Conservation (phyloP, 2,888 invertebrate genomes). For the Hyppa rectilinea region DNA sequence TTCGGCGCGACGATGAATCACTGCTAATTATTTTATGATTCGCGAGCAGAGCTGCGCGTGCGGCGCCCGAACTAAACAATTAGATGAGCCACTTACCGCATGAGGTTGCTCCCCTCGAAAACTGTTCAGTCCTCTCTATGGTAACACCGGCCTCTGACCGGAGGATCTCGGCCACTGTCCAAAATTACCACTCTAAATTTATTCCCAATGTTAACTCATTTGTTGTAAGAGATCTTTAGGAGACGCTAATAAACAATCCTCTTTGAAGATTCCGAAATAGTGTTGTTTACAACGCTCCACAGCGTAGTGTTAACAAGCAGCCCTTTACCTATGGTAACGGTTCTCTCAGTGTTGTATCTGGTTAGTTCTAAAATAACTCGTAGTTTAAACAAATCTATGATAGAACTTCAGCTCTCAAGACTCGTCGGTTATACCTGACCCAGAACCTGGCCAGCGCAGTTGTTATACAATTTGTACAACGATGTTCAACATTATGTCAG, state of each 20-base stretch:
- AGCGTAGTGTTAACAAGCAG: constrained; percentile 72
- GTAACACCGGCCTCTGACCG: constrained; percentile 67
- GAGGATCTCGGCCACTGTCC: constrained; percentile 76
- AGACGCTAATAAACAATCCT: constrained; percentile 80
- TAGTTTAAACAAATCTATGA: constrained; percentile 48
- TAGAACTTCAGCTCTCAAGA: constrained; percentile 31
- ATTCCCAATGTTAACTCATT: constrained; percentile 83
- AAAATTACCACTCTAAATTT: constrained; percentile 82
- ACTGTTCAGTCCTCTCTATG: constrained; percentile 65
- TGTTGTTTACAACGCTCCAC: constrained; percentile 78
- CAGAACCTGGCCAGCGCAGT: constrained; percentile 38
- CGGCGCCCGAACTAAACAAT: constrained; percentile 77
- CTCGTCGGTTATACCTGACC: constrained; percentile 35
- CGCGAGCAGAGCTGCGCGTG: constrained; percentile 67
- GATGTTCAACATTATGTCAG: constrained; percentile 25
- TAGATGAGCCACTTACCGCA: constrained; percentile 65
- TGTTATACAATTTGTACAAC: constrained; percentile 20
- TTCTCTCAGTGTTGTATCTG: constrained; percentile 50
- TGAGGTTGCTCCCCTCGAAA: constrained; percentile 46
- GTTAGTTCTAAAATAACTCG: constrained; percentile 42
- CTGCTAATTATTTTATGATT: constrained; percentile 87
- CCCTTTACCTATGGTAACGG: constrained; percentile 60
- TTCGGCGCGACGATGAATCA: constrained; percentile 85
- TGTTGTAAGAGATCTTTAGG: constrained; percentile 79
- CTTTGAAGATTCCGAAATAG: constrained; percentile 86